These are phyloP conservation scores for Pygmarrhopalites habei DNA, from an alignment of 1,140 invertebrate genomes.

Conservation along the genomic window DNA sequence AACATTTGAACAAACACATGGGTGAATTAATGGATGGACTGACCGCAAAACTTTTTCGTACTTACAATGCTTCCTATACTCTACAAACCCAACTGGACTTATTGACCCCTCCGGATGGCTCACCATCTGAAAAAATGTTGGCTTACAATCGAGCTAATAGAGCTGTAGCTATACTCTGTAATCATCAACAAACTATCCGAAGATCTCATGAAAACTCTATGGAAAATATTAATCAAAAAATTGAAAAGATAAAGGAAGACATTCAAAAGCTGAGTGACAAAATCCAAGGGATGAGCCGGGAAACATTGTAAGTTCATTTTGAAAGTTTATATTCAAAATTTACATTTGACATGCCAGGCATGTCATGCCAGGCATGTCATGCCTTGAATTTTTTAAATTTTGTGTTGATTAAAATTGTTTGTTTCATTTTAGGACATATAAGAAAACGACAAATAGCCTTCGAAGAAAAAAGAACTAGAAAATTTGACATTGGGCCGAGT, in stretches of 20 bases:
- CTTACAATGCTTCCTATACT: slow-evolving; percentile 97
- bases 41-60: slow-evolving; percentile 99
- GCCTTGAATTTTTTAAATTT: neutral
- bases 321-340: too few relatives aligned
- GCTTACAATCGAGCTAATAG: slow-evolving; percentile 97
- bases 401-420: slow-evolving; percentile 13
- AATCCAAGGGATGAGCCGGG: slow-evolving; percentile 69
- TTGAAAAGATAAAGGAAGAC: slow-evolving; percentile 77
- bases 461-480: slow-evolving; percentile 82
- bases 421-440: slow-evolving; percentile 49
- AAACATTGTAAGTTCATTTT: slow-evolving; percentile 53
- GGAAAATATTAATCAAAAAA: slow-evolving; percentile 96
- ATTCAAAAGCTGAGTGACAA: slow-evolving; percentile 74
- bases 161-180: slow-evolving; percentile 96
- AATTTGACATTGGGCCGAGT: slow-evolving; percentile 95
- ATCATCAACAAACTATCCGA: slow-evolving; percentile 96
- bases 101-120: slow-evolving; percentile 75
- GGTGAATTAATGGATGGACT: slow-evolving; percentile 96
- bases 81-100: slow-evolving; percentile 91
- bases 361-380: too few relatives aligned
- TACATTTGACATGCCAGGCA: neutral
- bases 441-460: slow-evolving; percentile 87
- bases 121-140: slow-evolving; percentile 70
- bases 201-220: slow-evolving; percentile 97
- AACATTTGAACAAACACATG: slow-evolving; percentile 93